These are phyloP conservation scores for Motacilla alba DNA, from an alignment of 2,113 vertebrate genomes.

Conservation along the genomic window DNA sequence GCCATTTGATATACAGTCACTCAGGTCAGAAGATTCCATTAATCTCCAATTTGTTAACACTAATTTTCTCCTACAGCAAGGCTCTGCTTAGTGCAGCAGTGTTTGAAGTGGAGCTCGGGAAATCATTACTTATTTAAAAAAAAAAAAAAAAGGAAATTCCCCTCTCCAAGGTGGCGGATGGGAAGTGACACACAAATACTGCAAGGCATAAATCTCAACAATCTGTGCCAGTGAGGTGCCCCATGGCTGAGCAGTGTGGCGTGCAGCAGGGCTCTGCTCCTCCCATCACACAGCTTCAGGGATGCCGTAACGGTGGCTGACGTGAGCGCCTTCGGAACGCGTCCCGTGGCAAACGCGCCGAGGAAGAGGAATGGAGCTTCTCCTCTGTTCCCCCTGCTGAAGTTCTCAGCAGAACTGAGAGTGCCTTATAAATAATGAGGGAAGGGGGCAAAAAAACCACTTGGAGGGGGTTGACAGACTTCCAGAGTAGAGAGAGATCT, in stretches of 20 bases:
- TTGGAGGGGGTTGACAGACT: not conserved
- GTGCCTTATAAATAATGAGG: not conserved
- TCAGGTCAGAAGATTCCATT: not conserved
- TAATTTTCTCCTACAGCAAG: not conserved
- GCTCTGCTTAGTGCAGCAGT: not conserved
- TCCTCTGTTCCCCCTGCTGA: not conserved
- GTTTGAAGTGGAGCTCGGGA: not conserved
- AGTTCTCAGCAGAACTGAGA: not conserved
- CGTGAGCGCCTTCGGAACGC: conserved; percentile 37
- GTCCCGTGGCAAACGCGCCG: conserved; percentile 18
- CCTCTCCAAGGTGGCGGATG: not conserved
- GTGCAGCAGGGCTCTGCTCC: not conserved
- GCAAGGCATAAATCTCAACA: conserved; percentile 15
- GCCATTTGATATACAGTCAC: not conserved
- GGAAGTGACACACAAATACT: not conserved
- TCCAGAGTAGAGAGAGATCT: not conserved
- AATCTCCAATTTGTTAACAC: not conserved
- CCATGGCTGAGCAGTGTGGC: not conserved
- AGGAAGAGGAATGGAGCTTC: conserved; percentile 36
- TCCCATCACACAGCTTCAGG: conserved; percentile 8
- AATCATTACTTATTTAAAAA: not conserved
- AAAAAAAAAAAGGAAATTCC: not conserved
- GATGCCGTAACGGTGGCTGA: conserved; percentile 35
- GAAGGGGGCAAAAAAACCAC: accelerated
- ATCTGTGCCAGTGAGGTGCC: not conserved